Evolutionary conservation across 2,888 invertebrate species (phyloP).

Genomic region (Pammene fasciana): DNA sequence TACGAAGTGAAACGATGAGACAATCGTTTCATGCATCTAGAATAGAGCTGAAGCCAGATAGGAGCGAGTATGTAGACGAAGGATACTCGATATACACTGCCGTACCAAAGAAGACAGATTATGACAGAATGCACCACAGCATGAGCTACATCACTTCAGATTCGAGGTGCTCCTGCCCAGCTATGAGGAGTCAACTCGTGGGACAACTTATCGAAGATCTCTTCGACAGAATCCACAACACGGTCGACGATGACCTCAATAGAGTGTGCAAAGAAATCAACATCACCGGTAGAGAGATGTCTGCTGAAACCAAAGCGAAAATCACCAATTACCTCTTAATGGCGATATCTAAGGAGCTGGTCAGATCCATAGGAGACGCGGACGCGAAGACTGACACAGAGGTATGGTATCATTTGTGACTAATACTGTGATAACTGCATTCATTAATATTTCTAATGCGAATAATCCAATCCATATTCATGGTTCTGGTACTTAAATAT

Average conservation of each 20-base stretch:
- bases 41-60: slow-evolving; percentile 74
- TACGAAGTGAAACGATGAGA: slow-evolving; percentile 75
- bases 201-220: slow-evolving; percentile 77
- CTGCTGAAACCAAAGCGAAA: slow-evolving; percentile 76
- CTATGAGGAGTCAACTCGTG: slow-evolving; percentile 76
- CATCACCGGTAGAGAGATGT: slow-evolving; percentile 62
- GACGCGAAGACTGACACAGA: slow-evolving; percentile 81
- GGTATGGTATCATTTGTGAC: slow-evolving; percentile 70
- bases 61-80: slow-evolving; percentile 77
- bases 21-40: slow-evolving; percentile 75
- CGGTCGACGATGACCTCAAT: slow-evolving; percentile 72
- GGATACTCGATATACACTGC: slow-evolving; percentile 78
- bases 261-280: slow-evolving; percentile 71
- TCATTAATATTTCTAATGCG: slow-evolving; percentile 34
- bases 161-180: slow-evolving; percentile 74
- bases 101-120: slow-evolving; percentile 78
- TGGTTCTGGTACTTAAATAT: slow-evolving; percentile 39
- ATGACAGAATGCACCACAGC: slow-evolving; percentile 77
- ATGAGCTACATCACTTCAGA: slow-evolving; percentile 77
- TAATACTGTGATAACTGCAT: slow-evolving; percentile 53
- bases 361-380: slow-evolving; percentile 79
- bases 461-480: slow-evolving; percentile 39
- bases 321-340: slow-evolving; percentile 80
- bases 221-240: slow-evolving; percentile 75
- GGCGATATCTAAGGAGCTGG: slow-evolving; percentile 81